phyloP scores from a whole-genome alignment of 2,888 invertebrate genomes.

The Tridacna crocea region DNA sequence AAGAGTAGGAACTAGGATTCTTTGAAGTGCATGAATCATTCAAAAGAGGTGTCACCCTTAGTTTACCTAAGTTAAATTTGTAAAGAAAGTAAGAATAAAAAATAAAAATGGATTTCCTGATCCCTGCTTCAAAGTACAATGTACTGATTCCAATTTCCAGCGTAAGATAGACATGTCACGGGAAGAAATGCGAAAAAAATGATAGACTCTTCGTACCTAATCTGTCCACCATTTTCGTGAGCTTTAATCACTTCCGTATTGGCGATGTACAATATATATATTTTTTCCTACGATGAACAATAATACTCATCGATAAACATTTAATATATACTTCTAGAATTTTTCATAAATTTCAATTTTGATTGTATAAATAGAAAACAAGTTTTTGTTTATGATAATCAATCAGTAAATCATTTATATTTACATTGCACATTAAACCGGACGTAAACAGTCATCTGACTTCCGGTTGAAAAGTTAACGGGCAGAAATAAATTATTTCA shows the following conservation, averaged over 20 bases:
- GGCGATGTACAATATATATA: slow-evolving; percentile 8
- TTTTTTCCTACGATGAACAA: neutral
- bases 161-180: too few relatives aligned
- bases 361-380: neutral
- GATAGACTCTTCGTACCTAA: slow-evolving; percentile 49
- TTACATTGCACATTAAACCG: neutral
- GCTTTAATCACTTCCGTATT: slow-evolving; percentile 49
- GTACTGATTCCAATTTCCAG: too few relatives aligned
- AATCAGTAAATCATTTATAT: neutral
- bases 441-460: slow-evolving; percentile 48
- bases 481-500: neutral
- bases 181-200: neutral
- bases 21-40: too few relatives aligned
- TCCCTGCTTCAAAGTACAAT: too few relatives aligned
- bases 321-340: too few relatives aligned
- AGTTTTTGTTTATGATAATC: neutral
- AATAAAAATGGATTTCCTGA: too few relatives aligned
- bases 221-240: slow-evolving; percentile 76
- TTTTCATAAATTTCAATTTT: too few relatives aligned
- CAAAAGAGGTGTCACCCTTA: too few relatives aligned
- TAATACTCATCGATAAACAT: too few relatives aligned
- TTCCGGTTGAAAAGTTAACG: slow-evolving; percentile 46
- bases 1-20: too few relatives aligned
- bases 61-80: too few relatives aligned
- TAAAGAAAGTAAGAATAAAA: too few relatives aligned